Evolutionary conservation across 2,888 invertebrate species (phyloP).

Genomic region (Acleris laterana): DNA sequence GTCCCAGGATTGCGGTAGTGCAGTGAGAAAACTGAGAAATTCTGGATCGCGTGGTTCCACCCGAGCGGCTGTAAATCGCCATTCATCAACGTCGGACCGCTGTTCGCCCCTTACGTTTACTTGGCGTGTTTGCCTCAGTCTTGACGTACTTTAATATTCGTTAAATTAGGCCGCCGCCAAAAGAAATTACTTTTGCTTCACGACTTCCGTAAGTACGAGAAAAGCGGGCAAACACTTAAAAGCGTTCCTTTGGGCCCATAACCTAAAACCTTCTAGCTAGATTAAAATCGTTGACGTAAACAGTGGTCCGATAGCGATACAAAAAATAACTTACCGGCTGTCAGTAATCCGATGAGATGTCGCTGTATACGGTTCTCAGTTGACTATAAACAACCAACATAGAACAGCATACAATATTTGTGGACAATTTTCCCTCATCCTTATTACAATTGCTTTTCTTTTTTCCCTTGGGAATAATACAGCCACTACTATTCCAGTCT

Average conservation of each 20-base stretch:
- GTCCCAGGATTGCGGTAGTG: neutral
- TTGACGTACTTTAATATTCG: constrained; percentile 56
- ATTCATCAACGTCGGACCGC: constrained; percentile 65
- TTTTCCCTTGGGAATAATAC: constrained; percentile 29
- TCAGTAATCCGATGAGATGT: constrained; percentile 19
- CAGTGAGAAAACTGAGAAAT: neutral
- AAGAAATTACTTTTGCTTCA: constrained; percentile 31
- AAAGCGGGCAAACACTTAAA: neutral
- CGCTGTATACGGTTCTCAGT: constrained; percentile 13
- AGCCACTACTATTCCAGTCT: constrained; percentile 31
- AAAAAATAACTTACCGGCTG: constrained; percentile 6
- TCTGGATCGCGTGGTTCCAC: constrained; percentile 30
- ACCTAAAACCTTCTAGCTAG: neutral
- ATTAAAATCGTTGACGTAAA: neutral
- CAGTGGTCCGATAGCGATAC: constrained; percentile 8
- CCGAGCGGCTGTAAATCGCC: constrained; percentile 40
- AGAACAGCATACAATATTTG: constrained; percentile 25
- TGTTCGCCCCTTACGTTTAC: constrained; percentile 48
- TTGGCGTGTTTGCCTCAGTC: constrained; percentile 48
- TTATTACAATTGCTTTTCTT: constrained; percentile 31
- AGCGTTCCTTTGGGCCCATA: too few species aligned
- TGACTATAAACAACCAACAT: constrained; percentile 9
- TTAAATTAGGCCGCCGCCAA: constrained; percentile 49
- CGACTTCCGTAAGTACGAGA: constrained; percentile 13
- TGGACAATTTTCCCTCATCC: constrained; percentile 24